A percentile compares a stretch with the other conserved stretches of the same genome.
Conservation (phyloP, 92 coral and sea anemone species). For the Epizoanthus rinbou region DNA sequence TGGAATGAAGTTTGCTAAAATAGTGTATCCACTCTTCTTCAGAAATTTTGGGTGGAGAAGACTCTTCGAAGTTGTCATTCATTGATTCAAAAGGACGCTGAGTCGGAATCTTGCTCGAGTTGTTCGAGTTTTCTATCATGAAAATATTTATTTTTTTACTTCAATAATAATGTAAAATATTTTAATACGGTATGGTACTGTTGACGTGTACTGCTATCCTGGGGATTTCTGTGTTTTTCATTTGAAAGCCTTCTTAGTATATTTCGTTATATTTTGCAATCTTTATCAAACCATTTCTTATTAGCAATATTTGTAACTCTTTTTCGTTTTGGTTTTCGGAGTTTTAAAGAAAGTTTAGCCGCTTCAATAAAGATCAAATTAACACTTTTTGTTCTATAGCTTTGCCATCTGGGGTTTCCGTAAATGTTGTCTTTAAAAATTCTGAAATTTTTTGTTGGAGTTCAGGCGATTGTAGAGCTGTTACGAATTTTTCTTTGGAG, state of each 20-base stretch:
- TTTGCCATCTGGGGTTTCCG: constrained; percentile 1
- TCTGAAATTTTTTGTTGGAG: constrained; percentile 32
- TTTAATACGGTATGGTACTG: constrained; percentile 8
- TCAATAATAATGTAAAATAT: constrained; percentile 11
- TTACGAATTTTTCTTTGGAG: constrained; percentile 25
- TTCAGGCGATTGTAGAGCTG: constrained; percentile 11
- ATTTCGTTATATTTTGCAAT: constrained; percentile 22
- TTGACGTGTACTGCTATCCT: not conserved
- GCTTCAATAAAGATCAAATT: constrained; percentile 25
- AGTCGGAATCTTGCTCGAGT: constrained; percentile 11
- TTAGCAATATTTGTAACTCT: constrained; percentile 12
- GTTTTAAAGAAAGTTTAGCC: constrained; percentile 18
- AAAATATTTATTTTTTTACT: constrained; percentile 11
- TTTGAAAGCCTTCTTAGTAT: constrained; percentile 28
- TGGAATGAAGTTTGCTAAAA: not conserved
- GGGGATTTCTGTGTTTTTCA: constrained; percentile 5
- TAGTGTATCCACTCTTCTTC: constrained; percentile 1
- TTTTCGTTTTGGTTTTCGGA: constrained; percentile 2
- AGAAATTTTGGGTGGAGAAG: not conserved
- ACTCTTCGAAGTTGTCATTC: not conserved
- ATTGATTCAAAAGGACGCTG: too few relatives aligned
- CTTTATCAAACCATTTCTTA: constrained; percentile 35
- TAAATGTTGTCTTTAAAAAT: constrained; percentile 29
- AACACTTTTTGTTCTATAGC: not conserved
- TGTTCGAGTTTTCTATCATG: constrained; percentile 13